Base-by-base conservation (phyloP, 2,888 invertebrate species). In the Brachyptera risi region DNA sequence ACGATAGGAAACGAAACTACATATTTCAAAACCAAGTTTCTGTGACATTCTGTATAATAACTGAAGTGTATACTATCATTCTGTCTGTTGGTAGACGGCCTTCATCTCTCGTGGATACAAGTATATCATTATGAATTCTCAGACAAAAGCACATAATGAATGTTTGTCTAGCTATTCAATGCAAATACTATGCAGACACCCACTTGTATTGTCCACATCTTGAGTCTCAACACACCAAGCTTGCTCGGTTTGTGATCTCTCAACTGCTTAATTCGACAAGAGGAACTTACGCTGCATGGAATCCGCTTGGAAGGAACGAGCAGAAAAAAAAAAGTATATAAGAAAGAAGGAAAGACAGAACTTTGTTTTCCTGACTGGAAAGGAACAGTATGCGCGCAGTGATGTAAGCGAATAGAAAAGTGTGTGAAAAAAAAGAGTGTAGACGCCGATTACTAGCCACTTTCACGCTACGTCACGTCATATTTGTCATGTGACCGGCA, bases 401-500 rank as follows among this genome's bases (percentile, higher is more conserved):
- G 31, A 31, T 31, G 31, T 7, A 31, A 5, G 31, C 11, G 31
- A 11, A 31, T 5, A 31, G 31, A 31, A n/a, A n/a, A 31, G 31
- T 7, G 31, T 7, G 31, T 7, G 11, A 11, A 11, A 11, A 11
- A 31, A 31, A 7, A 11, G 31, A 31, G 11, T n/a, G 11, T 11
- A 44, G 44, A 44, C 40, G 51, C 17, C 59, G 50, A 59, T 60
- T 50, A 60, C 44, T 38, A 60, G 54, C 51, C 59, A 59, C 51
- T 59, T 51, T 51, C 51, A 59, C 59, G 51, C 59, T 40, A 51
- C 59, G 51, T 51, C 59, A 56, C 54, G 42, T 27, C 56, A 54
- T 26, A 60, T 54, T 58, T 60, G 54, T 51, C 51, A 27, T 31
- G 54, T 60, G 60, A 60, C 60, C 44, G n/a, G n/a, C n/a, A n/a